Evolutionary conservation across 2,888 invertebrate genomes (phyloP), one percentile per base, ranked within the genome.

Genomic region (Thymelicus acteon): DNA sequence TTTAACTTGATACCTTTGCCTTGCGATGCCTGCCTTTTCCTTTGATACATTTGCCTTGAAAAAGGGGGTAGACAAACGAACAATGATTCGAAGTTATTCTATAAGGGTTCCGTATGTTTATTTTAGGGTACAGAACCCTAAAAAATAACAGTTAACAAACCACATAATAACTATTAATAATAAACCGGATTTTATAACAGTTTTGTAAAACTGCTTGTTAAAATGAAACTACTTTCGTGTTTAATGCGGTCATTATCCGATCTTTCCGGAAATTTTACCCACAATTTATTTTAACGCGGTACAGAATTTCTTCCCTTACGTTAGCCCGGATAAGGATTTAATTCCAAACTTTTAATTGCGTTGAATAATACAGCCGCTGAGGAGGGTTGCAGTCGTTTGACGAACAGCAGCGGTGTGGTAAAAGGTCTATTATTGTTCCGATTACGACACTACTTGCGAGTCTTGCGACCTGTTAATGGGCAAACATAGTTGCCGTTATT

Each of bases 401-500:
- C 39, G 60, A 54, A 49, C 72, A 44, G 37, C 58, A 60, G 24
- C 47, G 64, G 48, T 60, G 61, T 54, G 64, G 48, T 39, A 49
- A 57, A 65, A n/a, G 61, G 70, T 72, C 48, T 70, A 66, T 69
- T 60, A 69, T 72, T 72, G 62, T 54, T 66, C 48, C 65, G 60
- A 67, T 72, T 71, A 71, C 68, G 54, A 67, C 67, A 60, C 69
- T 63, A 67, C 67, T 65, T 67, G 70, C 60, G 71, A 71, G 13
- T 66, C 67, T 65, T 67, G 70, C 63, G 71, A 71, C 15, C 68
- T 74, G 67, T 52, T 72, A 74, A 74, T 72, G 72, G 68, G 54
- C 71, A 71, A 74, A 72, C 74, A 74, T 62, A 68, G 65, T 71
- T 70, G 67, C 71, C 60, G 72, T 87, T 86, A 85, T 79, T 1